Evolutionary conservation across 1,140 invertebrate species (phyloP).

Genomic region (Bursaphelenchus mucronatus): DNA sequence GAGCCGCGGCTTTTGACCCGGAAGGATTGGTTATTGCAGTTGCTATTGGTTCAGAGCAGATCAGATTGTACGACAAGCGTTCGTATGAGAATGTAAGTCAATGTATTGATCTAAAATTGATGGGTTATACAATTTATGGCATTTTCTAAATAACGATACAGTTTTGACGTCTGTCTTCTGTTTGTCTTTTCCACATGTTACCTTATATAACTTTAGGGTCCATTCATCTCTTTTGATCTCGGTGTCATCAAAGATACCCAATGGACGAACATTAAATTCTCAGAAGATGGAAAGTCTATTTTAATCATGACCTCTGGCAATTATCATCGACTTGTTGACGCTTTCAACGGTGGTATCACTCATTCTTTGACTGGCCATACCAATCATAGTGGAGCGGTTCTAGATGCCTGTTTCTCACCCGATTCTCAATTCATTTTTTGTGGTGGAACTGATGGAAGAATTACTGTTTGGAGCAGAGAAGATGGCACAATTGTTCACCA

Average conservation of each 20-base stretch:
- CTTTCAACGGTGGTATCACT: constrained; percentile 13
- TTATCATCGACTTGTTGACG: constrained; percentile 18
- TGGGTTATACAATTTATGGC: too few species aligned
- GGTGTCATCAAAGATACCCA: constrained; percentile 10
- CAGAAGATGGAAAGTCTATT: constrained; percentile 20
- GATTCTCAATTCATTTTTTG: constrained; percentile 49
- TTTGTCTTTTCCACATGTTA: too few species aligned
- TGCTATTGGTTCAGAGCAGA: constrained; percentile 72
- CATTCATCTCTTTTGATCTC: constrained; percentile 11
- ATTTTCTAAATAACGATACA: too few species aligned
- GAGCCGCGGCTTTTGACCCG: constrained; percentile 95
- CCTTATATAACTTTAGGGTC: constrained; percentile 15
- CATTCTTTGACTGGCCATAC: constrained; percentile 18
- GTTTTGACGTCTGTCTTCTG: too few species aligned
- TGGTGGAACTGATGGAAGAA: constrained; percentile 28
- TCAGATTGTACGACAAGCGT: constrained; percentile 27
- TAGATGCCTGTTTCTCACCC: constrained; percentile 17
- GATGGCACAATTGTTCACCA: constrained; percentile 62
- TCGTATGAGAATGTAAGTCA: constrained; percentile 15
- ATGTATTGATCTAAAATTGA: background rate
- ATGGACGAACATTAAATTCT: constrained; percentile 23
- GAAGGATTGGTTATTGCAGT: constrained; percentile 97
- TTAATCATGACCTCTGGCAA: constrained; percentile 19
- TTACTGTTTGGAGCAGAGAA: constrained; percentile 36
- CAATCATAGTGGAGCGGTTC: constrained; percentile 22